Conservation (phyloP, 2,797 vertebrate species). For the Tadarida brasiliensis region DNA sequence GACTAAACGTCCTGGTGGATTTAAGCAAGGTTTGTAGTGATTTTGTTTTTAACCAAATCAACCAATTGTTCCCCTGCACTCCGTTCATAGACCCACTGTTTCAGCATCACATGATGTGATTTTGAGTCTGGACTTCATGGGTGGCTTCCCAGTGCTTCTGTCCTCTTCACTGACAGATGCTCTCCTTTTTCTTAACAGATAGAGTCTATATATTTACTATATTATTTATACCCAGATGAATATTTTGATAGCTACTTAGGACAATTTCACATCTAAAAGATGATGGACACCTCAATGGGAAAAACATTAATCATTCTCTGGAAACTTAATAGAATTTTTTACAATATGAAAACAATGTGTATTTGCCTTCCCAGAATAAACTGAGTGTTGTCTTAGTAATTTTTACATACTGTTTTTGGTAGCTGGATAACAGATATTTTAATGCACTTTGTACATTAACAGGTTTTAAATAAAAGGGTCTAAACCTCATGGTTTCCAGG, state of each 20-base stretch:
- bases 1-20: neutral
- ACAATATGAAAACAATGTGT: constrained; percentile 75
- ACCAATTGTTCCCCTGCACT: constrained; percentile 13
- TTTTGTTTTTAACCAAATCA: constrained; percentile 54
- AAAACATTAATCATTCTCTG: constrained; percentile 68
- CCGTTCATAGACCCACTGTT: neutral
- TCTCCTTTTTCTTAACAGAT: constrained; percentile 80
- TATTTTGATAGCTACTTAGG: constrained; percentile 81
- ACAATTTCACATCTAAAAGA: constrained; percentile 73
- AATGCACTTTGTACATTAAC: constrained; percentile 87
- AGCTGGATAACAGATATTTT: constrained; percentile 85
- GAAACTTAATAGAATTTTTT: constrained; percentile 66
- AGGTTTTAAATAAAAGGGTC: constrained; percentile 81
- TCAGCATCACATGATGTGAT: neutral
- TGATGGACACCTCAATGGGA: constrained; percentile 71
- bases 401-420: constrained; percentile 84
- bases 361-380: constrained; percentile 79
- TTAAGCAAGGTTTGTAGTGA: neutral
- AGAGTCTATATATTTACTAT: constrained; percentile 84
- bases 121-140: neutral
- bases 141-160: constrained; percentile 25
- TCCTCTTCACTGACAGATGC: neutral
- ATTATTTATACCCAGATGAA: constrained; percentile 85
- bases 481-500: constrained; percentile 81
- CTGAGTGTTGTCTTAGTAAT: constrained; percentile 77